A percentile compares a stretch with the other conserved stretches of the same genome.
These are phyloP conservation scores for Tetramorium parvispinum DNA, from an alignment of 1,140 invertebrate species.

Conservation along the genomic window DNA sequence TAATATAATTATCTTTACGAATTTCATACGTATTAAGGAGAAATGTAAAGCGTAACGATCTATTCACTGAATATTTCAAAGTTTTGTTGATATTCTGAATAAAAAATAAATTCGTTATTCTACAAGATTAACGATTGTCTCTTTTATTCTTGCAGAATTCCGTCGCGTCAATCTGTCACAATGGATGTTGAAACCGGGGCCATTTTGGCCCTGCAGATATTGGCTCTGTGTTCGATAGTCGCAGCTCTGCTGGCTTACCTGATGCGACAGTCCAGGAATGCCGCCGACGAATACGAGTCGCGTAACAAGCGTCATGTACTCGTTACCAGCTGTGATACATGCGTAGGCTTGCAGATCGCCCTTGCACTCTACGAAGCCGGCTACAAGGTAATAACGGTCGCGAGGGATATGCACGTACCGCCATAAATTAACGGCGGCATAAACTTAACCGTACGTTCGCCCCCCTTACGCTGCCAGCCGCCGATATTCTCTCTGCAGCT, in stretches of 20 bases:
- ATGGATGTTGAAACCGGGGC: slow-evolving; percentile 93
- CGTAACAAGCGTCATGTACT: slow-evolving; percentile 86
- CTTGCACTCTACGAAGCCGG: slow-evolving; percentile 81
- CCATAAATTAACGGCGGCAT: slow-evolving; percentile 23
- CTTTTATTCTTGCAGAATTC: slow-evolving; percentile 12
- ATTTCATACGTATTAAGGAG: neutral
- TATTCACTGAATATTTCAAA: neutral
- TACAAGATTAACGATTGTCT: neutral
- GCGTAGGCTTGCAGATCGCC: slow-evolving; percentile 90
- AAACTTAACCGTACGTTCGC: slow-evolving; percentile 42
- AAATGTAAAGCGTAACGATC: neutral
- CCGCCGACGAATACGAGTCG: slow-evolving; percentile 81
- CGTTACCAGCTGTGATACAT: slow-evolving; percentile 92
- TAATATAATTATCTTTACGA: neutral
- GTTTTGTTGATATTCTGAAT: neutral
- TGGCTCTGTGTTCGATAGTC: slow-evolving; percentile 92
- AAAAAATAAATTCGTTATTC: neutral
- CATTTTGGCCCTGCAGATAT: slow-evolving; percentile 91
- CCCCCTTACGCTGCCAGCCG: slow-evolving; percentile 3
- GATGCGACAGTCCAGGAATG: slow-evolving; percentile 89
- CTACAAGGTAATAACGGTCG: slow-evolving; percentile 79
- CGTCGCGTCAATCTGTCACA: slow-evolving; percentile 11
- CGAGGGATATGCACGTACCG: neutral
- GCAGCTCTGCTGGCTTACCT: slow-evolving; percentile 91
- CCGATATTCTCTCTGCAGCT: slow-evolving; percentile 27